These are phyloP conservation scores for Nephrocerus scutellatus DNA, from an alignment of 2,888 invertebrate species.

Conservation along the genomic window DNA sequence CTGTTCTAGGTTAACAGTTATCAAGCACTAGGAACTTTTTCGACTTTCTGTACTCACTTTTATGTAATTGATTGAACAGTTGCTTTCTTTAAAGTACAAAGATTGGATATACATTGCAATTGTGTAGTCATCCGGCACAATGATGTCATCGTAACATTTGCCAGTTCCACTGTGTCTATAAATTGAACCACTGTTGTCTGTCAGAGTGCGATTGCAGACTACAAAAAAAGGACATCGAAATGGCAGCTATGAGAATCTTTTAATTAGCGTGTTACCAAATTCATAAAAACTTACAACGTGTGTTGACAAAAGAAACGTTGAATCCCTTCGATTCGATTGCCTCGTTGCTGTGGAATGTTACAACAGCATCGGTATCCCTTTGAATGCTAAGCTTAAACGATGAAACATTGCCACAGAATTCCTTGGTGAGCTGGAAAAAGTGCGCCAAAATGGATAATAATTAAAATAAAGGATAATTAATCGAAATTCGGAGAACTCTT, in stretches of 20 bases:
- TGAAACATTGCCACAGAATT: constrained; percentile 22
- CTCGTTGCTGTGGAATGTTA: constrained; percentile 33
- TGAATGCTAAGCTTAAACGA: background rate
- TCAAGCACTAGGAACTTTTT: background rate
- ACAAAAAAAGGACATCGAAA: constrained; percentile 4
- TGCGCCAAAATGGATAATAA: no score
- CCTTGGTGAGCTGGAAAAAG: constrained; percentile 10
- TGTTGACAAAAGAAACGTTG: constrained; percentile 48
- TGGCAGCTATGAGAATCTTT: no score
- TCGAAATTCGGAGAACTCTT: no score
- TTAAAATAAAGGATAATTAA: background rate
- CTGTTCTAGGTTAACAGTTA: no score
- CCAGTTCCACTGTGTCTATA: constrained; percentile 30
- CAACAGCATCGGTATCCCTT: constrained; percentile 7
- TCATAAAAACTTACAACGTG: constrained; percentile 44
- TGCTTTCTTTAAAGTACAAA: constrained; percentile 40
- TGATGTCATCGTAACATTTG: constrained; percentile 59
- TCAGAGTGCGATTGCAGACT: constrained; percentile 49
- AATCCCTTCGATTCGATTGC: constrained; percentile 25
- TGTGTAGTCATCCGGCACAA: constrained; percentile 57
- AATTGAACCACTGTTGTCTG: constrained; percentile 44
- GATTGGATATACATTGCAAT: constrained; percentile 61
- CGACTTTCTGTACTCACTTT: constrained; percentile 28
- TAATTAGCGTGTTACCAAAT: background rate
- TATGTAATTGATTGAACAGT: constrained; percentile 16